These are phyloP conservation scores for Hoplostethus mediterraneus DNA, from an alignment of 2,797 vertebrate species.

Conservation along the genomic window DNA sequence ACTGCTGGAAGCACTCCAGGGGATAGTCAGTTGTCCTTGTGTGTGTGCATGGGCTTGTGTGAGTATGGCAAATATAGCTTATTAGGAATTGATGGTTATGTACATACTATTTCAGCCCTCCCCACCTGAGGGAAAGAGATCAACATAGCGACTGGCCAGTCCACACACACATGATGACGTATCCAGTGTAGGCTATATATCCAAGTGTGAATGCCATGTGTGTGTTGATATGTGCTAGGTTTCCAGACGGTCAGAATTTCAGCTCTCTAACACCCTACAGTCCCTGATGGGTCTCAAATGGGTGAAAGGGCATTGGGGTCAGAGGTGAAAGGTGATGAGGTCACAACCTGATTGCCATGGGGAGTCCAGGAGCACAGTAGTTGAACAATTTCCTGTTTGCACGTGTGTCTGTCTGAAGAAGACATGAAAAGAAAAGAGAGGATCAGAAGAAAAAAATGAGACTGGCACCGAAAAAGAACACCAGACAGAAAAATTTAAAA, in stretches of 20 bases:
- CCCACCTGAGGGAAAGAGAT: slow-evolving; percentile 15
- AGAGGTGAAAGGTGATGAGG: slow-evolving; percentile 59
- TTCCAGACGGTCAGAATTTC: slow-evolving; percentile 19
- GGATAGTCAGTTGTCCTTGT: no score
- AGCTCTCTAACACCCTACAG: slow-evolving; percentile 8
- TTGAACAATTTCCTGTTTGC: slow-evolving; percentile 58
- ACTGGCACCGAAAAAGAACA: neutral
- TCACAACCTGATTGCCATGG: slow-evolving; percentile 51
- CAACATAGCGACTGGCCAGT: neutral
- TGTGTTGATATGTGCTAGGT: slow-evolving; percentile 21
- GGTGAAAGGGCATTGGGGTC: slow-evolving; percentile 42
- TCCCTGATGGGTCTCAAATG: slow-evolving; percentile 10
- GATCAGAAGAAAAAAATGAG: neutral
- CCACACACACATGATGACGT: neutral
- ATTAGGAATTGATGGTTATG: neutral
- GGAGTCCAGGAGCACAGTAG: slow-evolving; percentile 49
- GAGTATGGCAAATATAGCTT: neutral
- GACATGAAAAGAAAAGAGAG: neutral
- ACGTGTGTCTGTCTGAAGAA: neutral
- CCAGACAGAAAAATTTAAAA: neutral
- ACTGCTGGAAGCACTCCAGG: neutral
- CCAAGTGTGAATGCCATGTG: neutral
- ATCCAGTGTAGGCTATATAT: neutral
- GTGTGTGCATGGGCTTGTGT: neutral
- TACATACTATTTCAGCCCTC: neutral